Percentiles rank a stretch among this genome's conserved stretches.
Conservation (phyloP, 2,113 vertebrate species). For the Elaphurus davidianus region DNA sequence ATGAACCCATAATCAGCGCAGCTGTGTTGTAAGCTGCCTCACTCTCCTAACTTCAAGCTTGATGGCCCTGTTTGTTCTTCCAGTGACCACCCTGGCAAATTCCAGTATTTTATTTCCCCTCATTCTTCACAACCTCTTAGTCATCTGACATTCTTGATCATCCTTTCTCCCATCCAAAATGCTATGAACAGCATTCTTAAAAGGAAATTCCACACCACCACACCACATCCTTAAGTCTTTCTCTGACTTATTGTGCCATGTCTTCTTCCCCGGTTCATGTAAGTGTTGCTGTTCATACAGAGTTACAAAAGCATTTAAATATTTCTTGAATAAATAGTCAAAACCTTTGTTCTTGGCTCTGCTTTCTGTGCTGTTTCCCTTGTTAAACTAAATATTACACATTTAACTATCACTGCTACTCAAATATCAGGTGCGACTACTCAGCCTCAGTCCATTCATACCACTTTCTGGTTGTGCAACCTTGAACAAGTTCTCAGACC, state of each 20-base stretch:
- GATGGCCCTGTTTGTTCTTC: neutral
- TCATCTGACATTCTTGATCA: neutral
- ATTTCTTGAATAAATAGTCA: neutral
- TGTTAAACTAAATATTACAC: neutral
- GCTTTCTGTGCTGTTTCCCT: neutral
- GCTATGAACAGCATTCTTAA: neutral
- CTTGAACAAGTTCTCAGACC: neutral
- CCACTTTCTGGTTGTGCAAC: neutral
- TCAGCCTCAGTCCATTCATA: neutral
- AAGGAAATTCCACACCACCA: neutral
- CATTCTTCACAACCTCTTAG: neutral
- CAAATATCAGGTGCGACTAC: neutral
- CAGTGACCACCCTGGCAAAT: neutral
- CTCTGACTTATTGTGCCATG: neutral
- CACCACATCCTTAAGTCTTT: neutral
- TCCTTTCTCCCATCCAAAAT: neutral
- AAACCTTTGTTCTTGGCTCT: neutral
- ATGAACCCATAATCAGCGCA: neutral
- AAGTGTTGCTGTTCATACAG: neutral
- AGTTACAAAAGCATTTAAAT: neutral
- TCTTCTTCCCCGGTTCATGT: neutral
- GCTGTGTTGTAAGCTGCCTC: neutral
- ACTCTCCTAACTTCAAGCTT: neutral
- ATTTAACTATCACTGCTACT: too few species aligned
- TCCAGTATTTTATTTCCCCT: neutral